Base-by-base conservation (phyloP, 1,140 invertebrate species). In the Trichonephila clavipes region DNA sequence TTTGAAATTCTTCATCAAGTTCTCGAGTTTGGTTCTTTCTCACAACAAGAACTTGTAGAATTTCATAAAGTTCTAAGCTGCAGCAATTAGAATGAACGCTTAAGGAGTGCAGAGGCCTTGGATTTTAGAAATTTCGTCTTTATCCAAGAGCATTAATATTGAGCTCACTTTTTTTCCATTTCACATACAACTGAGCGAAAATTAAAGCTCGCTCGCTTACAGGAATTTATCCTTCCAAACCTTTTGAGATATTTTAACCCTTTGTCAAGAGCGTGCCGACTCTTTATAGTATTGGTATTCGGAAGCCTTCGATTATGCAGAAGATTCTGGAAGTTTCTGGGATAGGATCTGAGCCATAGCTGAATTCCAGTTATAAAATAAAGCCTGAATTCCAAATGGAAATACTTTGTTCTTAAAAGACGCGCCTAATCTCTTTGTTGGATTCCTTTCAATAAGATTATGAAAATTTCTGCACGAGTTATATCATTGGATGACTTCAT, bases 1-100 rank as follows among this genome's bases (percentile, higher is more conserved):
- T 77, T 34, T 77, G 72, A 77, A 77, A 40, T 77, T 77, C 72
- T 77, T 77, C 72, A 40, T 77, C 72, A 18, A 77, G 34, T 6
- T 40, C 18, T 10, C 4, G 72, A 19, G 72, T 77, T 72, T 34
- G 28, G n/a, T 77, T 19, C 28, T 34, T 28, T 28, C 28, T 77
- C 72, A 28, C 34, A 34, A 18, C 18, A 14, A 77, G 34, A 77
- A 12, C 3, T 77, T 16, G 14, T 14, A 24, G 24, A 69, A n/a
- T 3, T 12, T 24, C n/a, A n/a, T 14, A n/a, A 66, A 66, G 64
- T 69, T 69, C 24, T 24, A n/a, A 24, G 66, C 66, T 24, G n/a
- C 24, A 8, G 66, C n/a, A 69, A 69, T 24, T n/a, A 21, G 66
- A 69, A 24, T 69, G 66, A 69, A 69, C 21, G 66, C 66, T 24